Percentiles rank a stretch among this genome's conserved stretches.
Conservation (phyloP, 2,888 invertebrate species). For the Polia nebulosa region DNA sequence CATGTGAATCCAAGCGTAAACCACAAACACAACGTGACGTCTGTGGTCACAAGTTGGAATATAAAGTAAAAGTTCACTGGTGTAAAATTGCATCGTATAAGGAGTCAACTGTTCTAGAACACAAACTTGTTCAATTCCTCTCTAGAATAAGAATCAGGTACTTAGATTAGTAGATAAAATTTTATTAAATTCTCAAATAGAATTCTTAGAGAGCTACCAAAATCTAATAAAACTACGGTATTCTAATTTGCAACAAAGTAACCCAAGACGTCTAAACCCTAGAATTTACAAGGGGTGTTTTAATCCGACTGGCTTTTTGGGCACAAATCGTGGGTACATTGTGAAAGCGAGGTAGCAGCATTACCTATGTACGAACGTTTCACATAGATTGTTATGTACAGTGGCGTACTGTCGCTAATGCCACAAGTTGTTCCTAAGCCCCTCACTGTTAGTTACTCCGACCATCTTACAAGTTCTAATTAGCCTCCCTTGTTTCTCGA, state of each 20-base stretch:
- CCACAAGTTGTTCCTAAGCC: slow-evolving; percentile 70
- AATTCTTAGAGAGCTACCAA: slow-evolving; percentile 8
- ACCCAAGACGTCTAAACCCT: slow-evolving; percentile 48
- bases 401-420: slow-evolving; percentile 65
- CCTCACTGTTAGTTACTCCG: slow-evolving; percentile 73
- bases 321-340: slow-evolving; percentile 57
- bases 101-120: slow-evolving; percentile 17
- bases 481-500: slow-evolving; percentile 75
- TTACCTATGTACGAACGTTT: slow-evolving; percentile 31
- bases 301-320: slow-evolving; percentile 59
- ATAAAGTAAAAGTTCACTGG: slow-evolving; percentile 35
- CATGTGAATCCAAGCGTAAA: slow-evolving; percentile 35
- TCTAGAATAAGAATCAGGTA: slow-evolving; percentile 22
- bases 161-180: slow-evolving; percentile 18
- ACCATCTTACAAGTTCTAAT: slow-evolving; percentile 78
- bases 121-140: slow-evolving; percentile 31
- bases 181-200: slow-evolving; percentile 32
- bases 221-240: slow-evolving; percentile 41
- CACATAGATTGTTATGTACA: slow-evolving; percentile 49
- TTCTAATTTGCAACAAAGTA: slow-evolving; percentile 48
- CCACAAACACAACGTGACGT: slow-evolving; percentile 59
- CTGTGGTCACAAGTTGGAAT: slow-evolving; percentile 44
- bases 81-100: slow-evolving; percentile 50
- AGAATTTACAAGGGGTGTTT: slow-evolving; percentile 56
- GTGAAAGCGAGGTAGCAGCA: slow-evolving; percentile 41